Percentiles rank a stretch among this genome's conserved stretches.
Conservation (phyloP, 2,797 vertebrate genomes). For the Ptychadena robeensis region DNA sequence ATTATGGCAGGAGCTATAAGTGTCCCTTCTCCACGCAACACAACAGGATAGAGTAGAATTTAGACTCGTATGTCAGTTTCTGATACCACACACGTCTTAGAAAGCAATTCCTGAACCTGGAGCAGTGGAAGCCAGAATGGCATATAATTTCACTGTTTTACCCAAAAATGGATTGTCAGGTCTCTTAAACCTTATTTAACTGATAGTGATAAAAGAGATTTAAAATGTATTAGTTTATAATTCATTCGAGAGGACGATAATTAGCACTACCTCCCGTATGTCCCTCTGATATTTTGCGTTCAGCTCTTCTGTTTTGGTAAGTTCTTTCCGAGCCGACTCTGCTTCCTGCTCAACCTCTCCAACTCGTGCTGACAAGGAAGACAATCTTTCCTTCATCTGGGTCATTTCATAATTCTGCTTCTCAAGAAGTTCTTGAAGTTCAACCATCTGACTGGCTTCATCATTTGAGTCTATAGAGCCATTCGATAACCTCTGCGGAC, state of each 20-base stretch:
- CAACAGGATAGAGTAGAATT: too few species aligned
- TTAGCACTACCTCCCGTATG: conserved; percentile 88
- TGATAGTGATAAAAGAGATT: too few species aligned
- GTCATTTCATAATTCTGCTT: conserved; percentile 98
- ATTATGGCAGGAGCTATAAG: too few species aligned
- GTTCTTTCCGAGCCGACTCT: conserved; percentile 94
- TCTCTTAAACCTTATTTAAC: too few species aligned
- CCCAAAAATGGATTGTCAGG: too few species aligned
- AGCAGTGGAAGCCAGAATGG: too few species aligned
- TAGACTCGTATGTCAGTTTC: too few species aligned
- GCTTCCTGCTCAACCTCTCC: conserved; percentile 97
- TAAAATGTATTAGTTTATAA: too few species aligned
- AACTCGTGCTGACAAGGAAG: conserved; percentile 90
- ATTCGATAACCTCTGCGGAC: conserved; percentile 89
- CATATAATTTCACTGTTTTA: too few species aligned
- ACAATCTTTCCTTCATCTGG: conserved; percentile 98
- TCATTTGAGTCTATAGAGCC: conserved; percentile 93
- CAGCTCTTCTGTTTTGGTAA: conserved; percentile 97
- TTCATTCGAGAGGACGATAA: neutral
- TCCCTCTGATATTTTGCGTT: conserved; percentile 97
- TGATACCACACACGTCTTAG: too few species aligned
- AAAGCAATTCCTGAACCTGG: too few species aligned
- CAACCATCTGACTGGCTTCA: conserved; percentile 92
- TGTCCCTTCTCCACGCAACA: too few species aligned
- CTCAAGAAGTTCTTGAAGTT: conserved; percentile 96